phyloP scores from a whole-genome alignment of 2,797 vertebrate species.

The Oreonectes daqikongensis region DNA sequence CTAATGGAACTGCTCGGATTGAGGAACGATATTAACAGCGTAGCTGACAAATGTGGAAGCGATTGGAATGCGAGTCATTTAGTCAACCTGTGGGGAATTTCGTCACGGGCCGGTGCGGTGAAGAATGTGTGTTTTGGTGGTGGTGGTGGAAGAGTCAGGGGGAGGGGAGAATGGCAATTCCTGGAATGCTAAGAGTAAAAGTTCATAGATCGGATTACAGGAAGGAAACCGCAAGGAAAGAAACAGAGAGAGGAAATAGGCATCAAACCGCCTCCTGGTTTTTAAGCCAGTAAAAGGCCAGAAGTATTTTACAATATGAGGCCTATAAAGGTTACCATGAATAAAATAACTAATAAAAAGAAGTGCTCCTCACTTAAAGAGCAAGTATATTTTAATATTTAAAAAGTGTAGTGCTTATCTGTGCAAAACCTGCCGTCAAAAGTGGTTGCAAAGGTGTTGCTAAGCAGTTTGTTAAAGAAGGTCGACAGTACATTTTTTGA shows the following conservation, averaged over 20 bases:
- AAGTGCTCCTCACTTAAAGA: not conserved
- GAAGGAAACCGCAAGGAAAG: constrained; percentile 52
- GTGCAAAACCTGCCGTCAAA: too few relatives aligned
- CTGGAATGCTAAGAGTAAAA: constrained; percentile 58
- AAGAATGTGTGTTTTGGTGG: constrained; percentile 42
- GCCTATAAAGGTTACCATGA: not conserved
- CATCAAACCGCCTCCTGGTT: constrained; percentile 22
- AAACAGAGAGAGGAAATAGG: constrained; percentile 50
- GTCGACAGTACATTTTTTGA: too few relatives aligned
- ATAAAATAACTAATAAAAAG: not conserved
- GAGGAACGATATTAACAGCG: not conserved
- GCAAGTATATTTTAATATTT: not conserved
- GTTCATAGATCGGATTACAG: constrained; percentile 60
- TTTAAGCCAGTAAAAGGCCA: not conserved
- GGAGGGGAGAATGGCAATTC: constrained; percentile 44
- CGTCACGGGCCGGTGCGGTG: constrained; percentile 1
- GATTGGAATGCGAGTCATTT: constrained; percentile 36
- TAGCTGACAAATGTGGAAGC: constrained; percentile 5
- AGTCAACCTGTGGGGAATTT: constrained; percentile 36
- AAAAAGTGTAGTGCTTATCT: too few relatives aligned
- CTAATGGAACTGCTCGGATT: constrained; percentile 26
- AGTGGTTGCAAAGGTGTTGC: too few relatives aligned
- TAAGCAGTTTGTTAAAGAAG: too few relatives aligned
- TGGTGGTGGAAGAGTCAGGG: not conserved
- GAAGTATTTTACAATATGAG: not conserved